phyloP scores from a whole-genome alignment of 2,113 vertebrate genomes.

The Mormyrus iriodes region DNA sequence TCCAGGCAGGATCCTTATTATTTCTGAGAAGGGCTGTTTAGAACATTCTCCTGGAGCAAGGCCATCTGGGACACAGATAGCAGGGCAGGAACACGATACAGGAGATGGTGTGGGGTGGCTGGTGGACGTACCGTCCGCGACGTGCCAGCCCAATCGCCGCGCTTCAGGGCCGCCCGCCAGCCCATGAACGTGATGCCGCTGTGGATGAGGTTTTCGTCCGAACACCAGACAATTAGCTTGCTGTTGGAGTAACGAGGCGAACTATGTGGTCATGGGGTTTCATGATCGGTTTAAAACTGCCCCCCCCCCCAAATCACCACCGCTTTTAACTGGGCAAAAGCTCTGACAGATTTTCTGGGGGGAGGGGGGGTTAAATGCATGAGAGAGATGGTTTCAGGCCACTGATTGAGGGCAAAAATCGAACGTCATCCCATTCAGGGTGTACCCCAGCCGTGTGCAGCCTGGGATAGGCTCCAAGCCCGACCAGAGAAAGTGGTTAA shows the following conservation, averaged over 20 bases:
- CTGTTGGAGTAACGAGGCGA: not conserved
- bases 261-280: not conserved
- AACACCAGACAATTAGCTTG: not conserved
- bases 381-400: not conserved
- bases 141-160: not conserved
- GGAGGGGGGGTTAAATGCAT: not conserved
- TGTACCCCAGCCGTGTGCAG: not conserved
- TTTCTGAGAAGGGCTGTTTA: conserved; percentile 25
- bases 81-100: not conserved
- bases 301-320: not conserved
- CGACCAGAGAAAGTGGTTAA: not conserved
- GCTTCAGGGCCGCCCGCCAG: not conserved
- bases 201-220: not conserved
- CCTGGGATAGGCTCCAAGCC: not conserved
- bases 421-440: not conserved
- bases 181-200: not conserved
- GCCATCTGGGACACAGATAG: not conserved
- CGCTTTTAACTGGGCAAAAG: not conserved
- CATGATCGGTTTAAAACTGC: not conserved
- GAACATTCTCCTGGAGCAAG: conserved; percentile 12
- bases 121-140: not conserved
- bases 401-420: not conserved
- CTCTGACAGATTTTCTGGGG: not conserved
- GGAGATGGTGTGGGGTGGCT: not conserved
- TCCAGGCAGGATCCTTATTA: conserved; percentile 24